These are phyloP conservation scores for Stictonetta naevosa DNA, from an alignment of 2,113 vertebrate genomes.

Conservation along the genomic window DNA sequence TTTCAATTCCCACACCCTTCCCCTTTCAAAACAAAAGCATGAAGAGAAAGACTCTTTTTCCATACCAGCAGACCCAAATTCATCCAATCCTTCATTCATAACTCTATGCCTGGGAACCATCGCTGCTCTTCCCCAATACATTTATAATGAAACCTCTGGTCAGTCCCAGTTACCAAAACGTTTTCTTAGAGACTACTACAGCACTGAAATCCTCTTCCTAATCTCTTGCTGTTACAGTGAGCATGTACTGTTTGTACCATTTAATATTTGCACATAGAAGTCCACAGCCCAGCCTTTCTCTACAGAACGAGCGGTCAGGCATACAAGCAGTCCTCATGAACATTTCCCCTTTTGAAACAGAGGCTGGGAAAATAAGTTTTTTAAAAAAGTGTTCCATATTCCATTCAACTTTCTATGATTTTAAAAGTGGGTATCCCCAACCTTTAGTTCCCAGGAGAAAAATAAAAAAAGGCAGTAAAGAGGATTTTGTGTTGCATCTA, in stretches of 20 bases:
- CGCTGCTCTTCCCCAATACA: not conserved
- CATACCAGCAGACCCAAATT: not conserved
- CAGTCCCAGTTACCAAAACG: not conserved
- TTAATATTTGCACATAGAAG: not conserved
- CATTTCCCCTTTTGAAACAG: not conserved
- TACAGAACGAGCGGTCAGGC: not conserved
- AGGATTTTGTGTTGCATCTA: not conserved
- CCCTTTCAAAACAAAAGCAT: not conserved
- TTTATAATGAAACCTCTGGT: not conserved
- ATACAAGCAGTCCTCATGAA: not conserved
- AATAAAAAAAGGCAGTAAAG: not conserved
- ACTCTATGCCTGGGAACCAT: not conserved
- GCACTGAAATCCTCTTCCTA: not conserved
- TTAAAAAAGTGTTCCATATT: not conserved
- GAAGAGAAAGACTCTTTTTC: not conserved
- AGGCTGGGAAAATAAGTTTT: not conserved
- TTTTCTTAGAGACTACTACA: not conserved
- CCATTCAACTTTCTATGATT: not conserved
- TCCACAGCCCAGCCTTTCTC: not conserved
- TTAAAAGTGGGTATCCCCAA: not conserved
- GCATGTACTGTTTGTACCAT: rapidly evolving
- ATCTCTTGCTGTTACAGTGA: not conserved
- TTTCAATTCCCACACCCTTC: not conserved
- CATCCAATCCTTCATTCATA: not conserved
- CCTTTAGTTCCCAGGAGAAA: not conserved